phyloP scores from a whole-genome alignment of 2,888 invertebrate species.

The Cetonia aurata region DNA sequence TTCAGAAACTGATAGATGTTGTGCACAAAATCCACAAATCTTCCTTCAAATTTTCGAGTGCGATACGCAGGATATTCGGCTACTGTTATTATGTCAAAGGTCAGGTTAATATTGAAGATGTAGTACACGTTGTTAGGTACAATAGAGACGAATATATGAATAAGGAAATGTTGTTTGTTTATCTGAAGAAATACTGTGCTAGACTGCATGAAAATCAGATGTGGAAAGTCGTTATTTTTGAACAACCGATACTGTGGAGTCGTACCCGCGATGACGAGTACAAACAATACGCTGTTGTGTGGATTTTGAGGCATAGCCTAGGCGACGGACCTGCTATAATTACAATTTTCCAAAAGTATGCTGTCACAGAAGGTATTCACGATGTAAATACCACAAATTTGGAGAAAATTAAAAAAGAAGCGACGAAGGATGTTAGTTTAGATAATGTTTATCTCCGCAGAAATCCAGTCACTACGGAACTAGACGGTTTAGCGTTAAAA shows the following conservation, averaged over 20 bases:
- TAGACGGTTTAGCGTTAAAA: constrained; percentile 19
- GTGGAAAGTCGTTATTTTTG: constrained; percentile 22
- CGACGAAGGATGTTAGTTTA: background rate
- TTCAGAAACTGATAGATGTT: background rate
- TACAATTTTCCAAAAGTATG: constrained; percentile 24
- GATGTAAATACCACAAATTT: background rate
- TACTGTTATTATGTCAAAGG: constrained; percentile 24
- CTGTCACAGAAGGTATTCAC: background rate
- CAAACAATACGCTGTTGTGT: constrained; percentile 25
- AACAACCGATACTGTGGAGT: constrained; percentile 22
- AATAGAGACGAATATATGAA: constrained; percentile 23
- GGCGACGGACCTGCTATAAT: constrained; percentile 14
- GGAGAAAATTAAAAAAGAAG: background rate
- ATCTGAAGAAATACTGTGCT: constrained; percentile 9
- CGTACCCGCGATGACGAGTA: background rate
- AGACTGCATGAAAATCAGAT: constrained; percentile 13
- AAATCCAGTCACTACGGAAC: constrained; percentile 17
- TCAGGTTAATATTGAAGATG: constrained; percentile 26
- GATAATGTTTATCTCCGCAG: constrained; percentile 7
- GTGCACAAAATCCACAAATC: constrained; percentile 1
- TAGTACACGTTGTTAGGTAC: constrained; percentile 2
- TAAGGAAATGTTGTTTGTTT: constrained; percentile 19
- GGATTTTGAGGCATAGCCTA: constrained; percentile 18
- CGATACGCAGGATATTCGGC: background rate
- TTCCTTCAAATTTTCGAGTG: constrained; percentile 28